Conservation (phyloP, 2,113 vertebrate species). For the Phyllopteryx taeniolatus region DNA sequence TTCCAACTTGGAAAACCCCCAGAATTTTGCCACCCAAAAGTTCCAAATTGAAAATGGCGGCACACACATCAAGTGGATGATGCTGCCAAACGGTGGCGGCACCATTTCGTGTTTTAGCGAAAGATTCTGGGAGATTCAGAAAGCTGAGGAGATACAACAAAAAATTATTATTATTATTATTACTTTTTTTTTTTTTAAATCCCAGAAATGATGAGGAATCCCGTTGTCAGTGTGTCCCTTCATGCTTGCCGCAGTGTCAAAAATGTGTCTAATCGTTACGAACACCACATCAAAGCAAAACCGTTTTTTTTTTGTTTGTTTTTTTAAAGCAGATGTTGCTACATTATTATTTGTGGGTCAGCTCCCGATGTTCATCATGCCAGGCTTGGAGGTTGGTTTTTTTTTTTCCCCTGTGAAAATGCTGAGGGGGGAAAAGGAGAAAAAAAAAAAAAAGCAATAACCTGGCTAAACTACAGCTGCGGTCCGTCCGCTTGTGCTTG, state of each 20-base stretch:
- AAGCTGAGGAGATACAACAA: background rate
- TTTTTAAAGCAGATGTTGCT: slow-evolving; percentile 14
- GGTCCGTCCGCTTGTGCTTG: slow-evolving; percentile 59
- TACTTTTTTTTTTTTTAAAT: background rate
- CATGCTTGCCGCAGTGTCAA: slow-evolving; percentile 76
- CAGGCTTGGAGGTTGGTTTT: slow-evolving; percentile 57
- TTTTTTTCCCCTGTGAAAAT: slow-evolving; percentile 59
- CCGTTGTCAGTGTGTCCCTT: slow-evolving; percentile 63
- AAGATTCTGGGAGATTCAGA: background rate
- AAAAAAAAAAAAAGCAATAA: slow-evolving; percentile 67
- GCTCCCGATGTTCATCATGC: slow-evolving; percentile 63
- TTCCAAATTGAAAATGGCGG: slow-evolving; percentile 3
- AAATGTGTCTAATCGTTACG: slow-evolving; percentile 55
- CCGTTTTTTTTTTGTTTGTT: slow-evolving; percentile 78
- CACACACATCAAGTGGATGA: background rate
- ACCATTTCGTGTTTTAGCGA: background rate
- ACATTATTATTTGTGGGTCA: slow-evolving; percentile 61
- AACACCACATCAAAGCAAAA: slow-evolving; percentile 70
- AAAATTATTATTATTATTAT: too few relatives aligned
- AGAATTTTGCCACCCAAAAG: background rate
- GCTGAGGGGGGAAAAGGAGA: slow-evolving; percentile 60
- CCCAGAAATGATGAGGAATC: background rate
- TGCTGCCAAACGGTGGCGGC: background rate
- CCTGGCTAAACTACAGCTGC: slow-evolving; percentile 67
- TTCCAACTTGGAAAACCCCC: background rate